Base-by-base conservation (phyloP, 2,888 invertebrate genomes). In the Andrena chrysosceles region DNA sequence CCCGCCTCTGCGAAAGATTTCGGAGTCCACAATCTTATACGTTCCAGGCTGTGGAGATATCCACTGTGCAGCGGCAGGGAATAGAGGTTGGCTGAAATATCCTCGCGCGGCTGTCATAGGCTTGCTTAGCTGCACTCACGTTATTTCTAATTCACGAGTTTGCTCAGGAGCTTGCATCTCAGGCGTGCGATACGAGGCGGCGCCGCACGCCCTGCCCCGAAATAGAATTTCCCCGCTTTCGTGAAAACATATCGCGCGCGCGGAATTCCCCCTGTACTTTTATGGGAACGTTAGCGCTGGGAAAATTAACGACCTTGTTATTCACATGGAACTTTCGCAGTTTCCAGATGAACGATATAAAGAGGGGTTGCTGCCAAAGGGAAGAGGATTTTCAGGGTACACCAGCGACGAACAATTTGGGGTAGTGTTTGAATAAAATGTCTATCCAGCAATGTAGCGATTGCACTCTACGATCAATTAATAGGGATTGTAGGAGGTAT, bases 101-200 rank as follows among this genome's bases (percentile, higher is more conserved):
- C 60, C 63, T 29, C 70, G 42, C 35, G 10, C 54, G 33, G 33
- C 76, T 54, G 72, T 74, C 77, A 63, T 81, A 83, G 73, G 77
- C 81, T 77, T 60, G 77, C 77, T 62, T 77, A 66, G 72, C 20
- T 63, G 77, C 42, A 59, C 67, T 35, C 67, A 26, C 54, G 80
- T 67, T 85, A 91, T 91, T 89, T 91, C 87, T 91, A 90, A 91
- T 91, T 91, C 89, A 91, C 79, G 85, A 90, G 85, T 86, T 86
- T 79, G 76, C 82, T 81, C 80, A 69, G 77, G 63, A 77, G 72
- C 66, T 72, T 48, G 75, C 66, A 76, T 81, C 63, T 69, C 77
- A 81, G 78, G 68, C 76, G 69, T 69, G 81, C 71, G 62, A 74
- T 78, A 68, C 81, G 73, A 70, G 49, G 69, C 77, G 52, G 31